These are phyloP conservation scores for Caenorhabditis sp. DNA, from an alignment of 2,888 invertebrate genomes.

Conservation along the genomic window DNA sequence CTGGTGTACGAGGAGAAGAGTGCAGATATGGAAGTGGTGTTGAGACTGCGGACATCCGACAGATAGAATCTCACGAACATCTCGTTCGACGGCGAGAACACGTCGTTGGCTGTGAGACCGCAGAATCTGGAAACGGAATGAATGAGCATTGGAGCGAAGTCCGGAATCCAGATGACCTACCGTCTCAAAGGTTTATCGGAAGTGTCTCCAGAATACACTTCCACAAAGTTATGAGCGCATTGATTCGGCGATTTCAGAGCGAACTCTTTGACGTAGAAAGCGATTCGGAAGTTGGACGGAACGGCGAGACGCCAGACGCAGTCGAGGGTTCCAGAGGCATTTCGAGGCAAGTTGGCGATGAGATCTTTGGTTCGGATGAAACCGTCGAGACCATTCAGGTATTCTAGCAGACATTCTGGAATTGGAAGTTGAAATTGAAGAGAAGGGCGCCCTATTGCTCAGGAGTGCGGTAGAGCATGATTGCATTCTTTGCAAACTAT, in stretches of 20 bases:
- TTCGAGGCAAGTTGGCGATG: slow-evolving; percentile 49
- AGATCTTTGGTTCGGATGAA: slow-evolving; percentile 68
- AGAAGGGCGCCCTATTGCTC: no score
- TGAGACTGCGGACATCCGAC: slow-evolving; percentile 57
- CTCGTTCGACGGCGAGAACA: slow-evolving; percentile 68
- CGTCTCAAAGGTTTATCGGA: slow-evolving; percentile 72
- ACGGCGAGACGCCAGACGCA: slow-evolving; percentile 79
- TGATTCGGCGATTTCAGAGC: slow-evolving; percentile 78
- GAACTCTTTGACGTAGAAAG: slow-evolving; percentile 78
- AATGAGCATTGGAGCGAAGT: no score
- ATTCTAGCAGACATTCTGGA: slow-evolving; percentile 76
- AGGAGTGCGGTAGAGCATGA: no score
- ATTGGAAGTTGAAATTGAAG: no score
- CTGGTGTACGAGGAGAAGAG: slow-evolving; percentile 70
- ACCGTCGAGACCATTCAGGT: slow-evolving; percentile 72
- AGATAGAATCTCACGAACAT: slow-evolving; percentile 72
- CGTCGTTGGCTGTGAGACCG: slow-evolving; percentile 69
- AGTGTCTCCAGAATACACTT: slow-evolving; percentile 79
- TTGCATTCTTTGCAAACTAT: no score
- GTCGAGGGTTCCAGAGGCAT: slow-evolving; percentile 70
- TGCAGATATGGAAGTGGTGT: slow-evolving; percentile 62
- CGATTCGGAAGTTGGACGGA: slow-evolving; percentile 64
- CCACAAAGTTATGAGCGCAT: slow-evolving; percentile 80
- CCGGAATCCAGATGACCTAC: slow-evolving; percentile 30
- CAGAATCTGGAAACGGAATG: slow-evolving; percentile 71